Conservation (phyloP, 2,888 invertebrate genomes). For the Arctia plantaginis region DNA sequence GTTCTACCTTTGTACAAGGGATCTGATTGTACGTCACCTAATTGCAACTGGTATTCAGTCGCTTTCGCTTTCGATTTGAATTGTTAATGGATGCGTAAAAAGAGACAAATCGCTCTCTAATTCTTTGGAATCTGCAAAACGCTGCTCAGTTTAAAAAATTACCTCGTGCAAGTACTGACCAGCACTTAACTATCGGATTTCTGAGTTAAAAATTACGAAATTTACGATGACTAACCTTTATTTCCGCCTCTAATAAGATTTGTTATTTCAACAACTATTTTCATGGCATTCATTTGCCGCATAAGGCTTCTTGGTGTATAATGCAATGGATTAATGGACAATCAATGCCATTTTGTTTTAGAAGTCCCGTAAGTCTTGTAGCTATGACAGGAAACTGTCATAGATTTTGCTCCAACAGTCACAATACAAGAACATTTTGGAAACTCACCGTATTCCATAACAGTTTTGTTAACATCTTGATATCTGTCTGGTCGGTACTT, state of each 20-base stretch:
- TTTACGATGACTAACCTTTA: conserved; percentile 5
- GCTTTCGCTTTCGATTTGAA: conserved; percentile 1
- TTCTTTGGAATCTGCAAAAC: conserved; percentile 6
- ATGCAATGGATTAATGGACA: neutral
- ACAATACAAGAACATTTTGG: no score
- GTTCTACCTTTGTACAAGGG: conserved; percentile 2
- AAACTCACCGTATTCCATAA: no score
- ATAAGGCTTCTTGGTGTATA: conserved; percentile 10
- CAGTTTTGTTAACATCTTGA: no score
- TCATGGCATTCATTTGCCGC: conserved; percentile 22
- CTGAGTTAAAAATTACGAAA: no score
- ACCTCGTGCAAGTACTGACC: neutral
- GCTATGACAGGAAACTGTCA: neutral
- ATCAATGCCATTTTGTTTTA: conserved; percentile 11
- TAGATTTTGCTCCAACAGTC: conserved; percentile 4
- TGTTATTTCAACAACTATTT: conserved; percentile 19
- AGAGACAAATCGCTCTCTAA: conserved; percentile 11
- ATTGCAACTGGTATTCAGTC: neutral
- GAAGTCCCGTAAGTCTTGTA: neutral
- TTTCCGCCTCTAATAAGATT: conserved; percentile 36
- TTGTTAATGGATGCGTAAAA: conserved; percentile 9
- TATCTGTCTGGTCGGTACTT: no score
- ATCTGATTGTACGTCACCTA: conserved; percentile 1
- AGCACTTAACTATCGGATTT: no score
- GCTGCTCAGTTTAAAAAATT: conserved; percentile 5